phyloP scores from a whole-genome alignment of 2,113 vertebrate genomes.

The Carollia perspicillata region DNA sequence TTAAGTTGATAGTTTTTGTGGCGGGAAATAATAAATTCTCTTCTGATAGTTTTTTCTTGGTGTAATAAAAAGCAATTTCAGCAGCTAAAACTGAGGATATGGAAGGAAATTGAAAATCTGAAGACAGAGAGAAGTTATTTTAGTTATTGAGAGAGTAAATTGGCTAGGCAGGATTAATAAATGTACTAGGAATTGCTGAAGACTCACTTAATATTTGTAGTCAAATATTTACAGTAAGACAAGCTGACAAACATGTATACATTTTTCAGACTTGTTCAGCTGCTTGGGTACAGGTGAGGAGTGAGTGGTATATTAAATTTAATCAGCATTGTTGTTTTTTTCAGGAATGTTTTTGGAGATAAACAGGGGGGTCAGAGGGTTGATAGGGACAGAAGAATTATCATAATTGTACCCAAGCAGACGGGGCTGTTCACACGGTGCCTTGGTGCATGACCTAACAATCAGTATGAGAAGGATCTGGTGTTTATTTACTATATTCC shows the following conservation, averaged over 20 bases:
- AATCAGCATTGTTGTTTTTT: background rate
- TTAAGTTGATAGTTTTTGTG: background rate
- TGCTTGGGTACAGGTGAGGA: background rate
- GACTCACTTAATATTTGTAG: background rate
- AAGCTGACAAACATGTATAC: background rate
- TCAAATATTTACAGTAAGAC: background rate
- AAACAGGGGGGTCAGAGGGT: background rate
- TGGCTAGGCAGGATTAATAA: background rate
- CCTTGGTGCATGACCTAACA: no score
- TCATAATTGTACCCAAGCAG: background rate
- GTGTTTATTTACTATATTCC: no score
- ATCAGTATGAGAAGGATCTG: no score
- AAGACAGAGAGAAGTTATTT: background rate
- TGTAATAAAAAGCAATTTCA: slow-evolving; percentile 13
- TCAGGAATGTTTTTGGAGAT: background rate
- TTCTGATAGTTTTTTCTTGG: background rate
- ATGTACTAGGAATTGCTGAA: background rate
- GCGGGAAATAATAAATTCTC: background rate
- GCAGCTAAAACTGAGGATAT: background rate
- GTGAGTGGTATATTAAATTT: background rate
- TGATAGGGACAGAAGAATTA: background rate
- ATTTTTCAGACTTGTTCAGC: background rate
- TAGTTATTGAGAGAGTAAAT: background rate
- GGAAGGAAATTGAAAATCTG: background rate
- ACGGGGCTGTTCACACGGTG: no score